A percentile compares a stretch with the other conserved stretches of the same genome.
Evolutionary conservation across 2,113 vertebrate species (phyloP).

Genomic region (Nothobranchius furzeri): DNA sequence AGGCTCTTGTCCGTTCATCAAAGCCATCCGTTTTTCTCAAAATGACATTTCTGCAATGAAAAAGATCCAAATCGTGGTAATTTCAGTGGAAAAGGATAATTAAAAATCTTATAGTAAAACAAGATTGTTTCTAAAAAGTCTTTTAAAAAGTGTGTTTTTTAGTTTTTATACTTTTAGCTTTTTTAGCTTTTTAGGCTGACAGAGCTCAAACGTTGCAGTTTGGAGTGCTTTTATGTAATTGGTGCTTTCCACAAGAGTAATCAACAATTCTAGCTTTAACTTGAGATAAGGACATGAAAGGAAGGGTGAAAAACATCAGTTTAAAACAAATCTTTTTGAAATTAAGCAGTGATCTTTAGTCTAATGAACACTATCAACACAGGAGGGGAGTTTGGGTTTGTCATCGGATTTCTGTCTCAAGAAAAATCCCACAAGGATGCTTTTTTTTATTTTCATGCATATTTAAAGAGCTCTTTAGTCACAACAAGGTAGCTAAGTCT

Average conservation of each 20-base stretch:
- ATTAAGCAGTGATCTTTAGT: conserved; percentile 23
- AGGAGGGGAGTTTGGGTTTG: conserved; percentile 4
- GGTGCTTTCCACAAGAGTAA: background rate
- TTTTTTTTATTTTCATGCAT: conserved; percentile 52
- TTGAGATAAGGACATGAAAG: conserved; percentile 25
- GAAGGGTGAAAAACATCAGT: conserved; percentile 1
- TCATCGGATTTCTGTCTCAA: conserved; percentile 13
- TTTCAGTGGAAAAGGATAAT: background rate
- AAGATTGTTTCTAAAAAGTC: background rate
- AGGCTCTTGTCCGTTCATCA: too few relatives aligned
- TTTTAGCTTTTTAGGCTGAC: background rate
- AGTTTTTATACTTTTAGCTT: too few relatives aligned
- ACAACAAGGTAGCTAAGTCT: conserved; percentile 69
- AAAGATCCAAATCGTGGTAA: background rate
- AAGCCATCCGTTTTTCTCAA: background rate
- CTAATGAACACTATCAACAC: conserved; percentile 7
- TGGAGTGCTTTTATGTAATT: background rate
- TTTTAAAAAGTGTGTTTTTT: conserved; percentile 12
- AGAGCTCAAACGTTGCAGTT: background rate
- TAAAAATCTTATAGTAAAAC: background rate
- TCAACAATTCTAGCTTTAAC: conserved; percentile 1
- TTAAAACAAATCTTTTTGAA: too few relatives aligned
- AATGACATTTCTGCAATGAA: conserved; percentile 15
- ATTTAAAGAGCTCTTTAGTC: conserved; percentile 69
- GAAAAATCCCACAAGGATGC: conserved; percentile 44